Evolutionary conservation across 2,888 invertebrate genomes (phyloP), one percentile per base, ranked within the genome.

Genomic region (Cryptophagus acutangulus): DNA sequence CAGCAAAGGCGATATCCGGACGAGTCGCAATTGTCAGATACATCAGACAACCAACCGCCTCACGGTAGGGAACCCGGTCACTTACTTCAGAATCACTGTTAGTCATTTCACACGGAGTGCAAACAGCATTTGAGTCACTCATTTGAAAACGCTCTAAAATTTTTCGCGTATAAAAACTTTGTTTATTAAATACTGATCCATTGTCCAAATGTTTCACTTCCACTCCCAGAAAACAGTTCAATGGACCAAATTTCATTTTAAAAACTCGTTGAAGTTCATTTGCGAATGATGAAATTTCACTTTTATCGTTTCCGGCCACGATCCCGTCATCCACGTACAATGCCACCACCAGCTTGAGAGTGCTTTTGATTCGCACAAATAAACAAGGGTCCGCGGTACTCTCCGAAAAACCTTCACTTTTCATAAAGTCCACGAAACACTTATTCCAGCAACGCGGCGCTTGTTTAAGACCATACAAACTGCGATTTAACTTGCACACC

Each of bases 401-500:
- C 24, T 15, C 18, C n/a, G n/a, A 12, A n/a, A 41, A 41, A 15
- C 29, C 1, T 17, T 17, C 17, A 10, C 3, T 29, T 17, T 25
- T 9, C 13, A 14, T 14, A 29, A 55, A 58, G 14, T 53, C 54
- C 36, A 47, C 39, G 38, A 65, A 58, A n/a, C 44, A 44, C 17
- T 49, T 37, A 41, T 64, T 59, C 24, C 24, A 20, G 24, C 24
- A 20, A 8, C 24, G 6, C 6, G 24, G n/a, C n/a, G n/a, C n/a
- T n/a, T n/a, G n/a, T n/a, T n/a, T n/a, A n/a, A n/a, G n/a, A n/a
- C n/a, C n/a, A 48, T 66, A 66, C 13, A 66, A 29, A 30, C 57
- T 52, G 35, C 49, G 50, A 3, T 47, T 44, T 14, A 66, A 44
- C 20, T 52, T 51, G 38, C 63, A 66, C 1, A 61, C 59, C 15